Percentiles rank a stretch among this genome's conserved stretches.
phyloP scores from a whole-genome alignment of 2,113 vertebrate genomes.

The Rostratula benghalensis region DNA sequence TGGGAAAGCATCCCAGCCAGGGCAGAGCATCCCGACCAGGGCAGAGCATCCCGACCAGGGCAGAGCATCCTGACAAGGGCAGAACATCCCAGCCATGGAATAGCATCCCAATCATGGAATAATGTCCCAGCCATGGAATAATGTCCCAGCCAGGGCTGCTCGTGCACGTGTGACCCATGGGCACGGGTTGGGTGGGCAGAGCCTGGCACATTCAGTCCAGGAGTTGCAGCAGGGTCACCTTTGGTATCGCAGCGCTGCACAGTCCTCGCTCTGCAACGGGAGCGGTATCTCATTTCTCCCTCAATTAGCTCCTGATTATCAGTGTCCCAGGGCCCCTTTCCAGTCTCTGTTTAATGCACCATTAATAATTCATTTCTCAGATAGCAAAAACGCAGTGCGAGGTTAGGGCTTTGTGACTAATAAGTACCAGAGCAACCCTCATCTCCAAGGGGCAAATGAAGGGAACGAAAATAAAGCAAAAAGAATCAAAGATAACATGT shows the following conservation, averaged over 20 bases:
- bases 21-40: background rate
- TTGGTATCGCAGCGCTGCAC: background rate
- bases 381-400: conserved; percentile 35
- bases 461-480: conserved; percentile 35
- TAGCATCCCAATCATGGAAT: rapidly evolving
- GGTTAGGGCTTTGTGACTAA: conserved; percentile 60
- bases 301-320: conserved; percentile 76
- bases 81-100: background rate
- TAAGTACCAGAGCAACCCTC: conserved; percentile 23
- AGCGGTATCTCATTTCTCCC: conserved; percentile 70
- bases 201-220: rapidly evolving
- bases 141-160: background rate
- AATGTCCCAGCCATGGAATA: background rate
- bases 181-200: background rate
- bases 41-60: background rate
- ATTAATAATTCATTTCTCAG: conserved; percentile 76
- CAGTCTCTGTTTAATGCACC: conserved; percentile 70
- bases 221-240: conserved; percentile 56
- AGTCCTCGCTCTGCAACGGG: background rate
- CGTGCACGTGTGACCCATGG: rapidly evolving
- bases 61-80: background rate
- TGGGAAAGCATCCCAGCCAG: background rate
- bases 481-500: conserved; percentile 16
- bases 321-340: conserved; percentile 67
- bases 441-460: conserved; percentile 50